Conservation (phyloP, 2,888 invertebrate species). For the Monoplex corrugatus region DNA sequence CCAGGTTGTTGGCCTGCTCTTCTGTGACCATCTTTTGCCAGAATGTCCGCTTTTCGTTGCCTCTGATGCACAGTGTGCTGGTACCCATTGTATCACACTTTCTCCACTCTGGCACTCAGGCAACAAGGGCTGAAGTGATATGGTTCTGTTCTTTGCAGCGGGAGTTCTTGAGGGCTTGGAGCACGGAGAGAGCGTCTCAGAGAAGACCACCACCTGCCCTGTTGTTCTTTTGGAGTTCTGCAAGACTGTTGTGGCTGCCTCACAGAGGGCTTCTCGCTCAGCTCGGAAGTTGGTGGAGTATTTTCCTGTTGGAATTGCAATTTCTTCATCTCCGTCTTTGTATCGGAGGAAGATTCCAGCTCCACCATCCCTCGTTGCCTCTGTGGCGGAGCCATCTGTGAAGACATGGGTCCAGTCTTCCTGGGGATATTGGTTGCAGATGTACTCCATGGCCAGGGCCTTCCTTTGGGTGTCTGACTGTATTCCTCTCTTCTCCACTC, state of each 20-base stretch:
- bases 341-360: conserved; percentile 28
- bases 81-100: neutral
- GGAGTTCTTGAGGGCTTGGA: conserved; percentile 34
- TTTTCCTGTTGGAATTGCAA: conserved; percentile 26
- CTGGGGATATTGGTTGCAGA: conserved; percentile 34
- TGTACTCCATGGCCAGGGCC: conserved; percentile 37
- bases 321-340: conserved; percentile 18
- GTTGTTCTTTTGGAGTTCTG: conserved; percentile 28
- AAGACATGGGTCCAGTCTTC: conserved; percentile 42
- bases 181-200: conserved; percentile 7
- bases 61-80: neutral
- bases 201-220: conserved; percentile 33
- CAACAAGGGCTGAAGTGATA: conserved; percentile 24
- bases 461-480: conserved; percentile 28
- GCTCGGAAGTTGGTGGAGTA: conserved; percentile 26
- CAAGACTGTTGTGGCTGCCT: conserved; percentile 19
- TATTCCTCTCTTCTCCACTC: conserved; percentile 25
- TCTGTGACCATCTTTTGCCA: neutral
- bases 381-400: conserved; percentile 41
- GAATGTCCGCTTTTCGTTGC: neutral
- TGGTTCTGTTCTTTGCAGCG: neutral
- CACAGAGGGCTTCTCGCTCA: conserved; percentile 35
- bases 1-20: neutral
- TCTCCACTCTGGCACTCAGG: neutral
- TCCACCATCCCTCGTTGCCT: conserved; percentile 19